Base-by-base conservation (phyloP, 1,140 invertebrate genomes). In the Saccostrea glomerata region DNA sequence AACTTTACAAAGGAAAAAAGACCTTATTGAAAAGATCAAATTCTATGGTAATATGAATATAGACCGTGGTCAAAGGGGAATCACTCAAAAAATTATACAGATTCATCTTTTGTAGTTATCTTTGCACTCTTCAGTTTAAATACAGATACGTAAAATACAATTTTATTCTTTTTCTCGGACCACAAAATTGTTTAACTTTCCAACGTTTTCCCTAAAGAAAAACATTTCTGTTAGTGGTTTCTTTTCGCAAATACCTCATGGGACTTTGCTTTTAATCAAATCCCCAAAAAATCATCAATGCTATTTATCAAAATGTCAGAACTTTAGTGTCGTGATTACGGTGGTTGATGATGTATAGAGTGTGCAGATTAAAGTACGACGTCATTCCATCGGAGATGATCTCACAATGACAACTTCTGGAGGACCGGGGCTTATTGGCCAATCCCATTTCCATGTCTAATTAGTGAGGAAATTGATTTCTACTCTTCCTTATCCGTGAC, bases 301-400 rank as follows among this genome's bases (percentile, higher is more conserved):
- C 70, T 77, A 77, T 77, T 77, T 77, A 77, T 77, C 70, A 77
- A 77, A 30, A 77, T 77, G 70, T 77, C 70, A 77, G 23, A 25
- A 25, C 15, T 77, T 77, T 30, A 17, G 25, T 30, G 25, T 36
- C 70, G 25, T 77, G 70, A 77, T 77, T 30, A 77, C 70, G 70
- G 25, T 77, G 30, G 30, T 15, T 77, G 70, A 13, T 77, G 70
- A 77, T 77, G 70, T 30, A 77, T 77, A 77, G 70, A 77, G 70
- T 36, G 23, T 77, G 70, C 23, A 77, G 70, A 77, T 77, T 77
- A 77, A 36, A 77, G 2, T 7, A 30, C 70, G 25, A 77, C 70
- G 70, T 36, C 70, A 77, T 77, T 77, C 30, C 25, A 30, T 36
- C 25, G 70, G 25, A 20, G 23, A 77, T 77, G 70, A 77, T 77